Percentiles rank a stretch among this genome's conserved stretches.
Evolutionary conservation across 2,113 vertebrate species (phyloP).

Genomic region (Tragelaphus scriptus): DNA sequence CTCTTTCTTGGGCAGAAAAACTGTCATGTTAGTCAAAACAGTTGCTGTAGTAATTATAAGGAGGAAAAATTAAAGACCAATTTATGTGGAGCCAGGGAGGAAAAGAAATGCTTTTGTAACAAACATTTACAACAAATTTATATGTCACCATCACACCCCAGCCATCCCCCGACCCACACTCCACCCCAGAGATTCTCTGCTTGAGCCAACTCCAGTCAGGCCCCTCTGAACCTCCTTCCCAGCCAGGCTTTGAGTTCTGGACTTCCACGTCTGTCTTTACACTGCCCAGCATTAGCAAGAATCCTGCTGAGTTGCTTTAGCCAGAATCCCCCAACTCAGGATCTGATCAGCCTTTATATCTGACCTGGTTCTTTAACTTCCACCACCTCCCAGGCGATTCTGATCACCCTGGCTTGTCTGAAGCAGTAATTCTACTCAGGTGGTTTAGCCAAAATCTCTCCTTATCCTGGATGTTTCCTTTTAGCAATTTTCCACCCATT

Average conservation of each 20-base stretch:
- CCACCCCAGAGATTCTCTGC: neutral
- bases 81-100: neutral
- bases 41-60: conserved; percentile 24
- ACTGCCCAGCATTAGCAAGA: neutral
- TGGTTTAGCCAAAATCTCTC: neutral
- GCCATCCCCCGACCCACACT: fast-evolving
- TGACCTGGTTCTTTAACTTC: neutral
- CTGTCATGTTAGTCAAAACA: conserved; percentile 8
- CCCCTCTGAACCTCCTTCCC: neutral
- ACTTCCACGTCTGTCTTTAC: neutral
- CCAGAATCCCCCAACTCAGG: neutral
- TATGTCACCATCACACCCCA: neutral
- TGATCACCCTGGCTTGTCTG: no score
- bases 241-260: neutral
- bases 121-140: neutral
- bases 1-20: conserved; percentile 11
- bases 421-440: neutral
- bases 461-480: neutral
- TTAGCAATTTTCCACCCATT: neutral
- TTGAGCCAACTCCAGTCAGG: neutral
- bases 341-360: neutral
- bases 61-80: neutral
- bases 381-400: neutral
- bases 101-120: neutral
- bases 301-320: neutral